Conservation (phyloP, 2,888 invertebrate genomes). For the Stenotaenia linearis region DNA sequence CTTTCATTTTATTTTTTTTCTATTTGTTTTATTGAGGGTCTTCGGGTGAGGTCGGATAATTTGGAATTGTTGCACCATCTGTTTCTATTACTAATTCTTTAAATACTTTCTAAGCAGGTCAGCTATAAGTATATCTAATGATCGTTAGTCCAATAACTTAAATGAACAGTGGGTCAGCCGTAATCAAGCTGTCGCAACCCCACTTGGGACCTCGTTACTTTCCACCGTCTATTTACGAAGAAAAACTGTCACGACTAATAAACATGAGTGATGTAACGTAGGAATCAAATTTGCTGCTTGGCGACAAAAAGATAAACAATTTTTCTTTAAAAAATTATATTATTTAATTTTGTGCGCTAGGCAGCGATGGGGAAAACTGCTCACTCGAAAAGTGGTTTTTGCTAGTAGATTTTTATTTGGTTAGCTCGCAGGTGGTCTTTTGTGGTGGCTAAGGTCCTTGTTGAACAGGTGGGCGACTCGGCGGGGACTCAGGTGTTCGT, state of each 20-base stretch:
- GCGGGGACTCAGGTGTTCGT: background rate
- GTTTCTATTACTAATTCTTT: background rate
- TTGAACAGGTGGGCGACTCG: background rate
- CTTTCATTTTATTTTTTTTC: background rate
- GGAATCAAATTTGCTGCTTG: background rate
- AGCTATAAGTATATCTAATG: background rate
- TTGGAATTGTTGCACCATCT: background rate
- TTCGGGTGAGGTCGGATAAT: background rate
- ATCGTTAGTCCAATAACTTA: background rate
- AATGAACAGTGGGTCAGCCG: background rate
- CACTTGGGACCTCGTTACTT: background rate
- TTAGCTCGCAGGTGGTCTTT: conserved; percentile 1
- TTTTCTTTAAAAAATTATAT: no score
- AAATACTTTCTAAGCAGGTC: conserved; percentile 4
- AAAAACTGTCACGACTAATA: background rate
- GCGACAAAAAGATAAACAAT: no score
- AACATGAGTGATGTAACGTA: background rate
- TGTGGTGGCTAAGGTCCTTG: background rate
- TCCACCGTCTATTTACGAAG: background rate
- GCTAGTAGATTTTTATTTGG: background rate
- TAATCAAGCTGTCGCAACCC: background rate
- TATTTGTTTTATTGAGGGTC: background rate
- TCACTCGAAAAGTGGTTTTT: background rate
- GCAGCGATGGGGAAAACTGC: background rate
- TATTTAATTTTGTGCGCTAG: background rate